These are phyloP conservation scores for Catajapyx aquilonaris DNA, from an alignment of 1,140 invertebrate genomes.

Conservation along the genomic window DNA sequence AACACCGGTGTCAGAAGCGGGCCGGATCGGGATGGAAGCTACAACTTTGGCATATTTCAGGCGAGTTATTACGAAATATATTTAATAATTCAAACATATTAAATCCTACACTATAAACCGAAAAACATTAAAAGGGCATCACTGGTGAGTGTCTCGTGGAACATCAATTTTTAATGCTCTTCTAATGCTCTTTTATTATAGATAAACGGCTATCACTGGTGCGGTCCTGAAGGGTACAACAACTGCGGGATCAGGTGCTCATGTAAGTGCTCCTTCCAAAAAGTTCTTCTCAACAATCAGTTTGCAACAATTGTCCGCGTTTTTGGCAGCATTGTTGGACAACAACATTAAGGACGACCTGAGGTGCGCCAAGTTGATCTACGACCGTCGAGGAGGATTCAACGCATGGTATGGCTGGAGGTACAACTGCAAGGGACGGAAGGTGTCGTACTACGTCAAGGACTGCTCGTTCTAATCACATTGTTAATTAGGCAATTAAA, in stretches of 20 bases:
- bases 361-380: constrained; percentile 37
- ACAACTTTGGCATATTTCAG: constrained; percentile 44
- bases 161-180: too few species aligned
- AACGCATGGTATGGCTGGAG: constrained; percentile 42
- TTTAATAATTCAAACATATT: too few species aligned
- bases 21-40: constrained; percentile 36
- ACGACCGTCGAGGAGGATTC: constrained; percentile 35
- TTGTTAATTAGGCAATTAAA: too few species aligned
- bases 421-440: constrained; percentile 41
- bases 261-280: constrained; percentile 19
- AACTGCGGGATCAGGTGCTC: constrained; percentile 47
- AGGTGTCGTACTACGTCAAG: too few species aligned
- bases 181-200: too few species aligned
- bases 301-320: constrained; percentile 1
- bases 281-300: not conserved
- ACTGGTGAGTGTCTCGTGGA: too few species aligned
- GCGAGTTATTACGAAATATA: too few species aligned
- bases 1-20: constrained; percentile 37
- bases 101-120: too few species aligned
- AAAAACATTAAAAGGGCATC: too few species aligned
- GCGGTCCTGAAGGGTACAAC: constrained; percentile 35
- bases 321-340: constrained; percentile 28
- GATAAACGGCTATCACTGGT: constrained; percentile 48
- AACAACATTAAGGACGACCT: constrained; percentile 46
- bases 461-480: too few species aligned